These are phyloP conservation scores for Neopelma chrysocephalum DNA, from an alignment of 2,797 vertebrate species.

Conservation along the genomic window DNA sequence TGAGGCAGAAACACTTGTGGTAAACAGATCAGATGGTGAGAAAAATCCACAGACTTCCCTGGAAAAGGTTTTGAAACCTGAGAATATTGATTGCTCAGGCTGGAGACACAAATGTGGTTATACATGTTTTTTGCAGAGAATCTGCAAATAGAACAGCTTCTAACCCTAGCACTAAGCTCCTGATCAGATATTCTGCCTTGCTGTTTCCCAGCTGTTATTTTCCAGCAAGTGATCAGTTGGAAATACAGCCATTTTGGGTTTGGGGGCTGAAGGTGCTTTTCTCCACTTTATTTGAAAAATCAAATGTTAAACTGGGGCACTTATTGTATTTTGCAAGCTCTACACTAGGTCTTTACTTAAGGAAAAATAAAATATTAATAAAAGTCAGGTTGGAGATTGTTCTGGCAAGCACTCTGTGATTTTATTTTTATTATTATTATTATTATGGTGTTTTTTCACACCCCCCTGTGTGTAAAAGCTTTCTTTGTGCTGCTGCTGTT, in stretches of 20 bases:
- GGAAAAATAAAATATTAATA: background rate
- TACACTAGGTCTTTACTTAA: background rate
- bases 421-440: background rate
- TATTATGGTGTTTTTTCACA: background rate
- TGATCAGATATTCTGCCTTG: background rate
- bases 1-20: background rate
- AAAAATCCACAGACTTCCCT: background rate
- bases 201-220: background rate
- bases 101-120: background rate
- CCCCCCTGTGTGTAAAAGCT: background rate
- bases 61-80: background rate
- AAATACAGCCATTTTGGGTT: slow-evolving; percentile 16
- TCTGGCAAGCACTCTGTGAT: background rate
- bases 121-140: background rate
- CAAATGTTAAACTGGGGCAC: background rate
- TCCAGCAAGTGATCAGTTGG: background rate
- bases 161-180: background rate
- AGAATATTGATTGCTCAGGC: background rate
- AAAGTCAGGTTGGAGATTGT: background rate
- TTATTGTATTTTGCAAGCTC: background rate
- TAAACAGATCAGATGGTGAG: background rate
- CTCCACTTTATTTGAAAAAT: background rate
- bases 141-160: background rate
- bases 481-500: background rate
- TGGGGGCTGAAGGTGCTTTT: background rate